phyloP scores from a whole-genome alignment of 2,888 invertebrate genomes.

The Thymelicus lineola region DNA sequence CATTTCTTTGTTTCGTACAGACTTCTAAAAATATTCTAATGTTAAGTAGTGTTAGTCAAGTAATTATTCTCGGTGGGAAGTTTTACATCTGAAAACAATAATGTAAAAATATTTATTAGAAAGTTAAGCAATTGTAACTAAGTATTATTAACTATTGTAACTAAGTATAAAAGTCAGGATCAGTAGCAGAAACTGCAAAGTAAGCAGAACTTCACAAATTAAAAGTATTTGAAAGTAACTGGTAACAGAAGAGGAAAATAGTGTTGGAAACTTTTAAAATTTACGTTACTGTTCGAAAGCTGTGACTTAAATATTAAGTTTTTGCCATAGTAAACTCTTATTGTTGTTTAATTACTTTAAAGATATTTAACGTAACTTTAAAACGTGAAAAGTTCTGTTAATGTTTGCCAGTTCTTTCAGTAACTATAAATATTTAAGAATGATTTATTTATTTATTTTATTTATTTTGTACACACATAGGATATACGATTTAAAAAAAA shows the following conservation, averaged over 20 bases:
- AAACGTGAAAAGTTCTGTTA: conserved; percentile 1
- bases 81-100: no score
- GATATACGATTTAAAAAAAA: no score
- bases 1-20: no score
- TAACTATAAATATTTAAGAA: not conserved
- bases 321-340: not conserved
- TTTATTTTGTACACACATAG: no score
- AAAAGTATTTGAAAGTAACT: conserved; percentile 14
- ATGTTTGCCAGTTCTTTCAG: not conserved
- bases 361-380: not conserved
- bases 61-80: no score
- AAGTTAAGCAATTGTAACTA: no score
- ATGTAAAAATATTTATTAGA: no score
- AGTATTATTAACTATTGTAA: no score
- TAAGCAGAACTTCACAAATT: conserved; percentile 16
- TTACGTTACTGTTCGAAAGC: not conserved
- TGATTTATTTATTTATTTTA: no score
- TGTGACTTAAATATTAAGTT: conserved; percentile 4
- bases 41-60: no score
- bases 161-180: not conserved
- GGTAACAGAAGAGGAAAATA: not conserved
- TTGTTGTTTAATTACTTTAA: conserved; percentile 2
- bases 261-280: conserved; percentile 13
- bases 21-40: no score
- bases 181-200: not conserved